Percentiles rank a stretch among this genome's conserved stretches.
These are phyloP conservation scores for Paradisaea rubra DNA, from an alignment of 2,113 vertebrate genomes.

Conservation along the genomic window DNA sequence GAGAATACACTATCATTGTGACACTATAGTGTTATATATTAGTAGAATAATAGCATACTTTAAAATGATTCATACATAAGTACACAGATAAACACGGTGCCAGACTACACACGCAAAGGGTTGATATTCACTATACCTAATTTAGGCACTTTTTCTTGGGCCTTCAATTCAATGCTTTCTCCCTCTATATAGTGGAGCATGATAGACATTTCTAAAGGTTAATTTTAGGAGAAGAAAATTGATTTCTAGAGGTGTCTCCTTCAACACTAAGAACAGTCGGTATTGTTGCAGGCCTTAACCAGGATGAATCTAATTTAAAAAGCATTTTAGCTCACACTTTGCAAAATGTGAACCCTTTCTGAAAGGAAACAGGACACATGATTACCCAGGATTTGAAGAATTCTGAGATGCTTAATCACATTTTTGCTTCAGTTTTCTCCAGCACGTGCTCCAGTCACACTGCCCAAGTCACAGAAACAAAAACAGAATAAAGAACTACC, in stretches of 20 bases:
- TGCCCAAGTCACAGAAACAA: not conserved
- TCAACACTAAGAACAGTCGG: fast-evolving
- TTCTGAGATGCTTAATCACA: not conserved
- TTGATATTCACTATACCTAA: not conserved
- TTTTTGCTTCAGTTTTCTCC: not conserved
- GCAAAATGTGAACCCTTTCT: not conserved
- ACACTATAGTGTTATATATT: not conserved
- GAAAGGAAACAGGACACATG: not conserved
- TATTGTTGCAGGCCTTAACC: not conserved
- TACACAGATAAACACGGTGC: not conserved
- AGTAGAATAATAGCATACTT: not conserved
- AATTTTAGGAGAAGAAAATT: not conserved
- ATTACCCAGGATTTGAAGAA: not conserved
- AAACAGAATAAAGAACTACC: not conserved
- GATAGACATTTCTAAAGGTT: not conserved
- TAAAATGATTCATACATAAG: not conserved
- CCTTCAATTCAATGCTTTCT: not conserved
- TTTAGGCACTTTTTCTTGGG: not conserved
- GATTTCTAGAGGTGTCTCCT: not conserved
- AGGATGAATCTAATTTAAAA: not conserved
- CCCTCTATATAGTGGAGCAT: not conserved
- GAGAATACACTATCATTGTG: not conserved
- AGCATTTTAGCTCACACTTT: not conserved
- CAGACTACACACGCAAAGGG: not conserved
- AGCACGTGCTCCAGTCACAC: not conserved